Percentiles rank a stretch among this genome's conserved stretches.
These are phyloP conservation scores for Hippopotamyrus pictus DNA, from an alignment of 2,797 vertebrate species.

Conservation along the genomic window DNA sequence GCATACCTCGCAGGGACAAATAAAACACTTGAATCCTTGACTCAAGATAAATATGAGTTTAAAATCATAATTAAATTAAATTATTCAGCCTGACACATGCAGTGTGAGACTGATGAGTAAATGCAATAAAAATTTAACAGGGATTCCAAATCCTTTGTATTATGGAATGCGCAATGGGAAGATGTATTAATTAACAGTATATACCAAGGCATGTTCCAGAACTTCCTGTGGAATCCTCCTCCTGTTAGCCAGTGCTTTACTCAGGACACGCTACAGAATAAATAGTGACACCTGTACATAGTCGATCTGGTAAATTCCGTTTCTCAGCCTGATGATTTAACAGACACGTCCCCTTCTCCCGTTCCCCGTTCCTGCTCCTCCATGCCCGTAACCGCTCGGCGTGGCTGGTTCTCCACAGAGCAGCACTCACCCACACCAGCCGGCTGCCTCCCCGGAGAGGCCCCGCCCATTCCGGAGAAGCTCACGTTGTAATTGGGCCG, in stretches of 20 bases:
- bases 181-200: not conserved
- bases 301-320: not conserved
- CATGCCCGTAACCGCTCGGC: not conserved
- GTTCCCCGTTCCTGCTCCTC: not conserved
- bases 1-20: not conserved
- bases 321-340: not conserved
- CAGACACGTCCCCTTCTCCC: not conserved
- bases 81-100: not conserved
- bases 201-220: not conserved
- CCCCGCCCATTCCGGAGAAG: constrained; percentile 73
- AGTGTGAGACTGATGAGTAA: not conserved
- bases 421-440: constrained; percentile 63
- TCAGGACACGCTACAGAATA: not conserved
- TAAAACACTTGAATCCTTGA: not conserved
- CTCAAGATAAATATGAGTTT: not conserved
- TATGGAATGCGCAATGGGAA: not conserved
- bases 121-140: not conserved
- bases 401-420: not conserved
- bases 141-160: not conserved
- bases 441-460: constrained; percentile 68
- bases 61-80: not conserved
- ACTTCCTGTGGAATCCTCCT: not conserved
- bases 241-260: not conserved
- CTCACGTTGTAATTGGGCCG: constrained; percentile 93
- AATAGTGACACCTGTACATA: not conserved